Conservation (phyloP, 2,888 invertebrate genomes). For the Agrochola litura region DNA sequence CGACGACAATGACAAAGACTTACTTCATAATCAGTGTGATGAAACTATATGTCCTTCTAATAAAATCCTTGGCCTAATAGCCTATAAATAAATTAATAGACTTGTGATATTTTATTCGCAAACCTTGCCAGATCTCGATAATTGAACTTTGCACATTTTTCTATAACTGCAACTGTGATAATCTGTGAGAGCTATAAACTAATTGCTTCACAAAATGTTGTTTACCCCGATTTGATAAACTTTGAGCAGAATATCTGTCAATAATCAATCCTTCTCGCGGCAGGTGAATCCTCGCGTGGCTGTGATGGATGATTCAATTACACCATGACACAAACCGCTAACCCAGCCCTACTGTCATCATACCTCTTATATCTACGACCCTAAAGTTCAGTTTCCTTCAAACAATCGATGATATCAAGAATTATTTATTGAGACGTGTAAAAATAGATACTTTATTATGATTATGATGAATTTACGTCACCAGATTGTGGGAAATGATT, state of each 20-base stretch:
- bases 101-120: neutral
- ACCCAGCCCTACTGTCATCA: slow-evolving; percentile 36
- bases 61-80: neutral
- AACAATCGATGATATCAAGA: slow-evolving; percentile 21
- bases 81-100: too few relatives aligned
- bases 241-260: slow-evolving; percentile 54
- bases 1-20: neutral
- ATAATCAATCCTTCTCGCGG: slow-evolving; percentile 66
- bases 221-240: slow-evolving; percentile 33
- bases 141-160: neutral
- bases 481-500: slow-evolving; percentile 62
- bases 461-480: slow-evolving; percentile 64
- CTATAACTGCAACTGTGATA: neutral
- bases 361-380: slow-evolving; percentile 19
- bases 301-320: slow-evolving; percentile 74
- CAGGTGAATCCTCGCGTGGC: slow-evolving; percentile 61
- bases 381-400: slow-evolving; percentile 41
- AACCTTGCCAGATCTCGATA: neutral
- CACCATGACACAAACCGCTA: slow-evolving; percentile 57
- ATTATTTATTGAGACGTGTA: slow-evolving; percentile 55
- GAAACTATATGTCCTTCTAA: too few relatives aligned
- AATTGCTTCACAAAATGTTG: slow-evolving; percentile 30
- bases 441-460: slow-evolving; percentile 64
- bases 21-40: neutral
- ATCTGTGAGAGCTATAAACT: slow-evolving; percentile 10